Evolutionary conservation across 2,113 vertebrate genomes (phyloP).

Genomic region (Pseudopipra pipra): DNA sequence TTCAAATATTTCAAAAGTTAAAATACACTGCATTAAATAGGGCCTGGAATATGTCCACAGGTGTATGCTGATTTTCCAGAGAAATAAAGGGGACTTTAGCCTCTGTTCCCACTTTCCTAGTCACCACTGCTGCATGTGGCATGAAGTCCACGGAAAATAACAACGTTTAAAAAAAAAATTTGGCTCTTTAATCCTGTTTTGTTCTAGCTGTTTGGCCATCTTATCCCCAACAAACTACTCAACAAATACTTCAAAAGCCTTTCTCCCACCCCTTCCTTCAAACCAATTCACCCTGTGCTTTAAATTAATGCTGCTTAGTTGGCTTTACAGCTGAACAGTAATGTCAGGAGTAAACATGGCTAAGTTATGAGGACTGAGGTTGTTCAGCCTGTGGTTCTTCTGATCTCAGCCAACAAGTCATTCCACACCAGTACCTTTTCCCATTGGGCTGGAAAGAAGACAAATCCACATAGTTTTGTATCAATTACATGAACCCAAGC

Average conservation of each 20-base stretch:
- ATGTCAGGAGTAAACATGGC: neutral
- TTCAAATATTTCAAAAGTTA: constrained; percentile 3
- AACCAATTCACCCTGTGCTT: neutral
- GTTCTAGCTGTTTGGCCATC: neutral
- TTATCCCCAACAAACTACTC: neutral
- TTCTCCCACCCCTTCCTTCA: neutral
- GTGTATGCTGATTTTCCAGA: neutral
- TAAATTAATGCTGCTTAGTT: neutral
- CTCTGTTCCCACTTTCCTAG: neutral
- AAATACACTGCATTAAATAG: neutral
- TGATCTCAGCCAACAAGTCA: neutral
- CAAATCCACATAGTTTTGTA: neutral
- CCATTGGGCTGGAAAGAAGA: neutral
- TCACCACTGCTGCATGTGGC: neutral
- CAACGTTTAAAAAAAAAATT: neutral
- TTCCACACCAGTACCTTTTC: neutral
- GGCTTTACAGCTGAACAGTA: neutral
- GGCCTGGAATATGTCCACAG: neutral
- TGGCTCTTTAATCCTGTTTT: neutral
- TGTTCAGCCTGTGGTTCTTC: neutral
- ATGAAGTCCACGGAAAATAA: neutral
- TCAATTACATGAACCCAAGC: neutral
- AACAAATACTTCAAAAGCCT: neutral
- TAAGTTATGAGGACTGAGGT: neutral
- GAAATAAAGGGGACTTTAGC: neutral